Percentiles rank a stretch among this genome's conserved stretches.
Conservation (phyloP, 2,113 vertebrate species). For the Cochlearius cochlearius region DNA sequence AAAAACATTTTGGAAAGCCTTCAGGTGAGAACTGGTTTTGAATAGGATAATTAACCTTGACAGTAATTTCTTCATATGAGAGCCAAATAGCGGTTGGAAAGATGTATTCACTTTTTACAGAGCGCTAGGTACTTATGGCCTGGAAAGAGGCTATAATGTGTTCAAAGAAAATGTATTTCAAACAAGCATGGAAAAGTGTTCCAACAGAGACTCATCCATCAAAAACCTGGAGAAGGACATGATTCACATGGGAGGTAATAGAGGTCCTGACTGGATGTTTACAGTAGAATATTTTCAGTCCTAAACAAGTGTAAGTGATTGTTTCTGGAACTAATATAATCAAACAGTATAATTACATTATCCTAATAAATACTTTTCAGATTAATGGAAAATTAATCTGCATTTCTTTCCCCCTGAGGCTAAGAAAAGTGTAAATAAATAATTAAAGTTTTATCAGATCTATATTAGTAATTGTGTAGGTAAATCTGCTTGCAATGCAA, state of each 20-base stretch:
- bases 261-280: background rate
- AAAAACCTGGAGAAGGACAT: background rate
- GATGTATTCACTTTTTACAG: slow-evolving; percentile 62
- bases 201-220: slow-evolving; percentile 16
- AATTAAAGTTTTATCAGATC: background rate
- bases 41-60: slow-evolving; percentile 69
- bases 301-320: background rate
- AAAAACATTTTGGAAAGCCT: slow-evolving; percentile 62
- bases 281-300: background rate
- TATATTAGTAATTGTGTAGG: background rate
- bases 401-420: background rate
- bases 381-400: background rate
- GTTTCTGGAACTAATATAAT: background rate
- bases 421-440: background rate
- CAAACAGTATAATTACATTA: background rate
- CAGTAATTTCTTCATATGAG: slow-evolving; percentile 54
- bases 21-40: slow-evolving; percentile 62
- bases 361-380: background rate
- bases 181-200: slow-evolving; percentile 5
- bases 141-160: slow-evolving; percentile 42
- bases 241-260: background rate
- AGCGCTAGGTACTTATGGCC: slow-evolving; percentile 33
- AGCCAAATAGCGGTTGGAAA: slow-evolving; percentile 51
- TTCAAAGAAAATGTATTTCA: slow-evolving; percentile 37
- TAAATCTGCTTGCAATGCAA: background rate